These are phyloP conservation scores for Tenodera sinensis DNA, from an alignment of 2,888 invertebrate genomes.

Conservation along the genomic window DNA sequence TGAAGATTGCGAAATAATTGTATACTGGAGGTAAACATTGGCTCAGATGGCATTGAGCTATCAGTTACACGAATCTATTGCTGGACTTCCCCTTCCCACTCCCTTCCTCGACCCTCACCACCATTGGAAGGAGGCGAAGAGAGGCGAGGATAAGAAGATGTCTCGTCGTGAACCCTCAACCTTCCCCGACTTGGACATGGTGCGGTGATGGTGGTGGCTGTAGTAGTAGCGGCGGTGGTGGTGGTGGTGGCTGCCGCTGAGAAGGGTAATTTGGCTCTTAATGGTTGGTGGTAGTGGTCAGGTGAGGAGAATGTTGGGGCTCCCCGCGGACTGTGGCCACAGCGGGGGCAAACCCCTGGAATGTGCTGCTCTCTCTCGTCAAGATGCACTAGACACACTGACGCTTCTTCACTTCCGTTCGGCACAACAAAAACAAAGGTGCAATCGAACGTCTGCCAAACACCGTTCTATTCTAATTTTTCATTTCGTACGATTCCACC, in stretches of 20 bases:
- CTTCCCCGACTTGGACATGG: neutral
- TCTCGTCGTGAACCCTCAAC: neutral
- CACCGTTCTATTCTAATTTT: too few relatives aligned
- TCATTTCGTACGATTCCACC: too few relatives aligned
- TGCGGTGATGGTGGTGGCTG: neutral
- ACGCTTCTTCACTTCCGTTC: neutral
- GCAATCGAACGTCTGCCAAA: too few relatives aligned
- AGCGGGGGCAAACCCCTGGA: constrained; percentile 15
- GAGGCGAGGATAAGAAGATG: neutral
- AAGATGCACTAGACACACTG: neutral
- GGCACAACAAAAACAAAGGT: neutral
- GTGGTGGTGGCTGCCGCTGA: neutral
- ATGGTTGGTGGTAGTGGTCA: constrained; percentile 3
- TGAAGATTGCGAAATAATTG: neutral
- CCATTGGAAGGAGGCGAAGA: neutral
- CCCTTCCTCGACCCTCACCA: neutral
- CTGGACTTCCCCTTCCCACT: neutral
- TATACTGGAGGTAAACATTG: neutral
- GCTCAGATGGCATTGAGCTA: neutral
- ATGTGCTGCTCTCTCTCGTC: constrained; percentile 7
- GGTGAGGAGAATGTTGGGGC: neutral
- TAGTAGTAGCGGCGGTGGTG: neutral
- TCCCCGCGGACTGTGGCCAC: constrained; percentile 18
- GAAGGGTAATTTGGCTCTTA: constrained; percentile 7
- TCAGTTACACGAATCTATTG: neutral